Base-by-base conservation (phyloP, 2,113 vertebrate genomes). In the Bujurquina vittata region DNA sequence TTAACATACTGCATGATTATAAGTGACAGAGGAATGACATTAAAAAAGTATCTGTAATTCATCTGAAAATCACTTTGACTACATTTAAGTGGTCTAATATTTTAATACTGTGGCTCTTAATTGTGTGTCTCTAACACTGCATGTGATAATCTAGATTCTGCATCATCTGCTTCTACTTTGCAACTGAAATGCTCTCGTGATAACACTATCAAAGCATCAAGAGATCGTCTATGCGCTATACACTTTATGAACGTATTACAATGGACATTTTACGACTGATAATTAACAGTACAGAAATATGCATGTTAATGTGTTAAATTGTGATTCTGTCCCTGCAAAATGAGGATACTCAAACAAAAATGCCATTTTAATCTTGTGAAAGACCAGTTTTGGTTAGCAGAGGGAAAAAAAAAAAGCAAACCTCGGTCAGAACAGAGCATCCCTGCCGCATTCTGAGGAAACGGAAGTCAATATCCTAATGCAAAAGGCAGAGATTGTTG, bases 11-110 rank as follows among this genome's bases (percentile, higher is more conserved):
- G 20, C 23, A 56, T 2, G 88, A 89, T 92, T 92, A 93, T 60
- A 80, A 60, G 31, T 40, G n/a, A 54, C 59, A 54, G 60, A 31
- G 58, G 72, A 78, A 55, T 65, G n/a, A 62, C 14, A 54, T 83
- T 84, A 77, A 86, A 63, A 77, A 33, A 55, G 86, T 81, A 81
- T 79, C 69, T 84, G 69, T 91, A 84, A 91, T 87, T 90, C 23
- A 84, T 69, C n/a, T n/a, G 23, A 87, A 88, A 82, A 90, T 89
- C 79, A 80, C 81, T 89, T 79, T 75, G 77, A 88, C 73, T 78
- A 81, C 62, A 87, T 87, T 81, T 85, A 77, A 65, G 35, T 26
- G 2, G 37, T 56, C 54, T 82, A 86, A 76, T 83, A 78, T 88
- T 87, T 89, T 86, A 86, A 94, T 87, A 72, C 78, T 11, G 26